Percentiles rank a stretch among this genome's conserved stretches.
These are phyloP conservation scores for Chymomyza procnemis DNA, from an alignment of 2,888 invertebrate genomes.

Conservation along the genomic window DNA sequence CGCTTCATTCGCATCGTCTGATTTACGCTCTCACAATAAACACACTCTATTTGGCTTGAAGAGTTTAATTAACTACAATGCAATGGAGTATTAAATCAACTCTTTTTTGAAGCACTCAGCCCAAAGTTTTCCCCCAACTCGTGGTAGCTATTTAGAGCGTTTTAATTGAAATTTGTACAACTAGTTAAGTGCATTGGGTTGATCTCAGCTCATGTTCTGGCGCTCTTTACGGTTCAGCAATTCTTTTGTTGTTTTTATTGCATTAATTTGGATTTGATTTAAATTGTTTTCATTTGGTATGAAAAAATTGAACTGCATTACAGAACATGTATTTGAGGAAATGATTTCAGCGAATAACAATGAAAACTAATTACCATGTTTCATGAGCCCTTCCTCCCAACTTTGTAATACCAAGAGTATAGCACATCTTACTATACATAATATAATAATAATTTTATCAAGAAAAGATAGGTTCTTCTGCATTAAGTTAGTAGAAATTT, in stretches of 20 bases:
- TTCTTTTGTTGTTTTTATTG: slow-evolving; percentile 45
- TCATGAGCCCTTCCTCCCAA: no score
- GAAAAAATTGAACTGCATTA: slow-evolving; percentile 58
- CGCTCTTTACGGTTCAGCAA: slow-evolving; percentile 41
- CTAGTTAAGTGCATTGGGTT: slow-evolving; percentile 45
- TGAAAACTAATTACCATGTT: no score
- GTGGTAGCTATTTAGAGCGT: slow-evolving; percentile 13
- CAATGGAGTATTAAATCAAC: slow-evolving; percentile 62
- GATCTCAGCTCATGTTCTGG: not conserved
- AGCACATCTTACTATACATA: no score
- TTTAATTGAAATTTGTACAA: slow-evolving; percentile 72
- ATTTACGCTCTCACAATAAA: slow-evolving; percentile 8
- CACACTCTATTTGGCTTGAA: slow-evolving; percentile 18
- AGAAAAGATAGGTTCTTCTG: no score
- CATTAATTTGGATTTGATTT: slow-evolving; percentile 53
- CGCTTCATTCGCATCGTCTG: not conserved
- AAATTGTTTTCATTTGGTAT: slow-evolving; percentile 29
- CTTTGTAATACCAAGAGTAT: no score
- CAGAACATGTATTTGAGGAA: slow-evolving; percentile 55
- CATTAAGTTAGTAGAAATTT: no score
- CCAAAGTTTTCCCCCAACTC: not conserved
- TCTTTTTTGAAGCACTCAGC: not conserved
- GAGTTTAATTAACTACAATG: slow-evolving; percentile 63
- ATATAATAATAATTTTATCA: no score
- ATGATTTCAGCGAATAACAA: slow-evolving; percentile 48